phyloP scores from a whole-genome alignment of 2,113 vertebrate species.

The Dicaeum eximium region DNA sequence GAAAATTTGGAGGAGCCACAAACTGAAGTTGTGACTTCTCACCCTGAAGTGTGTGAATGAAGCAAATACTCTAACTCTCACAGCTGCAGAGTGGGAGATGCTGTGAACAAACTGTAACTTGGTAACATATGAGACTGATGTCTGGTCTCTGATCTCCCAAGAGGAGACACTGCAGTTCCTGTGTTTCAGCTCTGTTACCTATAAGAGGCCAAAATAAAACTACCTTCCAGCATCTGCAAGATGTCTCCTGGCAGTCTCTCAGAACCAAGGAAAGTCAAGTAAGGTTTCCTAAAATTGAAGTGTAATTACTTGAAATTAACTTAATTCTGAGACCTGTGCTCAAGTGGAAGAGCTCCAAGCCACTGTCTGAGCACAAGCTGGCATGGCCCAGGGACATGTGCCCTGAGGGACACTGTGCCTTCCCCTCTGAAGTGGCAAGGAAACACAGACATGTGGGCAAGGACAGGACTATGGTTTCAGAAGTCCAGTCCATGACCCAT shows the following conservation, averaged over 20 bases:
- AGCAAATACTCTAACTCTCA: not conserved
- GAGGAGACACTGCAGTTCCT: not conserved
- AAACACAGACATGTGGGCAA: not conserved
- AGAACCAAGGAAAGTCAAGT: not conserved
- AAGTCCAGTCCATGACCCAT: not conserved
- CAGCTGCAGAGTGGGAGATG: not conserved
- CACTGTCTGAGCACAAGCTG: not conserved
- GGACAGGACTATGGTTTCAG: not conserved
- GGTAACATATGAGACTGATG: not conserved
- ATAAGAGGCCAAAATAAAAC: not conserved
- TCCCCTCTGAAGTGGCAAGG: not conserved
- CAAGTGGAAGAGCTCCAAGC: not conserved
- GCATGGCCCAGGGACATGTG: not conserved
- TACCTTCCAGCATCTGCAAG: not conserved
- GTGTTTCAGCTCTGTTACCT: not conserved
- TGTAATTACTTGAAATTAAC: not conserved
- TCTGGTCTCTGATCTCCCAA: not conserved
- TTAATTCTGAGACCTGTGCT: not conserved
- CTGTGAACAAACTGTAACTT: not conserved
- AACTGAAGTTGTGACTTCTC: not conserved
- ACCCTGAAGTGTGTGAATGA: not conserved
- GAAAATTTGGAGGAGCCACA: not conserved
- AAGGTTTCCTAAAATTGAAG: not conserved
- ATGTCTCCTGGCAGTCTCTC: not conserved
- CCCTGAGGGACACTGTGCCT: not conserved